Percentiles rank a stretch among this genome's conserved stretches.
Conservation (phyloP, 2,113 vertebrate genomes). For the Siniperca chuatsi region DNA sequence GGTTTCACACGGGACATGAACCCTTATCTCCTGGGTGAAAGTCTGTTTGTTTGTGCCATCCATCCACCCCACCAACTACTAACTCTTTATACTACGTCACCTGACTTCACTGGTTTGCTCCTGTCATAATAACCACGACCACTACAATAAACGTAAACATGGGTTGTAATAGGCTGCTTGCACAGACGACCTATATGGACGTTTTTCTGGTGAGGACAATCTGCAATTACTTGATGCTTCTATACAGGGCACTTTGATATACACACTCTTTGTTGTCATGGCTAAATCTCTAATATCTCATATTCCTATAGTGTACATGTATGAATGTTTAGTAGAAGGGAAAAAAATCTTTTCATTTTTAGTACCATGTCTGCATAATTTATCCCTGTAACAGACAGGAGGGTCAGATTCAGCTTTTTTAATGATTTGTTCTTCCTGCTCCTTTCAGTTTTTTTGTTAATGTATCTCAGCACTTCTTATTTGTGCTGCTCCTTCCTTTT, state of each 20-base stretch:
- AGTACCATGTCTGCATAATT: not conserved
- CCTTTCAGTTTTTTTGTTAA: not conserved
- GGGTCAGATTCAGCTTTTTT: not conserved
- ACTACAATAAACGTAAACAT: too few species aligned
- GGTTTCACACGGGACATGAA: too few species aligned
- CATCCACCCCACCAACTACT: too few species aligned
- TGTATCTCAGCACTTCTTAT: not conserved
- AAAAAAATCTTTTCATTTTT: not conserved
- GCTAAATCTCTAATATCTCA: not conserved
- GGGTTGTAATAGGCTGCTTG: too few species aligned
- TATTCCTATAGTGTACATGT: not conserved
- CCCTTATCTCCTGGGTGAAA: too few species aligned
- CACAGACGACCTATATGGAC: too few species aligned
- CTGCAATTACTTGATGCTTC: not conserved
- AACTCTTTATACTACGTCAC: too few species aligned
- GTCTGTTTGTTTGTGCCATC: too few species aligned
- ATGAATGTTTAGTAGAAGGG: not conserved
- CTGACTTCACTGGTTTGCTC: too few species aligned
- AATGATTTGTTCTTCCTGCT: not conserved
- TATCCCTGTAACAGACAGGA: not conserved
- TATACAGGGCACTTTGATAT: not conserved
- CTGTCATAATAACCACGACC: too few species aligned
- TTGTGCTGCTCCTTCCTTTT: not conserved
- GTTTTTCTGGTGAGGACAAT: too few species aligned
- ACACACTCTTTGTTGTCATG: not conserved